A percentile compares a stretch with the other conserved stretches of the same genome.
Conservation (phyloP, 2,888 invertebrate genomes). For the Monopis laevigella region DNA sequence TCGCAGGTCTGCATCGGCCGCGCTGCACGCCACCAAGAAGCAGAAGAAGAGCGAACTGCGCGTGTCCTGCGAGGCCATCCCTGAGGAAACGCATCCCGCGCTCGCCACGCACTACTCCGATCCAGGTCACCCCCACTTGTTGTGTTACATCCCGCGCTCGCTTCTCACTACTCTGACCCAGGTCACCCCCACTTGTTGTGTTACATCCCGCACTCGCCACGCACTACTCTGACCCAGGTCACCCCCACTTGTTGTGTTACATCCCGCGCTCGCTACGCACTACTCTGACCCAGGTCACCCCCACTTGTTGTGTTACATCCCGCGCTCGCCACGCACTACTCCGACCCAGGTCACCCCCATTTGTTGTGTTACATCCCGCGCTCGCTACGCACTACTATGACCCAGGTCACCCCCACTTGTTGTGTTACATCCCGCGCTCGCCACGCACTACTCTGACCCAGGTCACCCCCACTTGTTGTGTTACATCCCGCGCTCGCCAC, state of each 20-base stretch:
- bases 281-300: too few species aligned
- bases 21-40: constrained; percentile 64
- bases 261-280: too few species aligned
- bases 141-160: neutral
- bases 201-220: constrained; percentile 29
- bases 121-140: constrained; percentile 30
- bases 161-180: neutral
- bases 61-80: constrained; percentile 90
- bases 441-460: too few species aligned
- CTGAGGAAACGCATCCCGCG: constrained; percentile 75
- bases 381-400: too few species aligned
- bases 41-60: constrained; percentile 83
- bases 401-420: too few species aligned
- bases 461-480: too few species aligned
- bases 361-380: too few species aligned
- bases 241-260: neutral
- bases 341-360: too few species aligned
- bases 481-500: too few species aligned
- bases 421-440: too few species aligned
- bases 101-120: constrained; percentile 48
- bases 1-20: constrained; percentile 23
- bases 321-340: too few species aligned
- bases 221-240: constrained; percentile 53
- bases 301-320: too few species aligned
- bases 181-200: constrained; percentile 23